Base-by-base conservation (phyloP, 2,888 invertebrate genomes). In the Nomada lathburiana region DNA sequence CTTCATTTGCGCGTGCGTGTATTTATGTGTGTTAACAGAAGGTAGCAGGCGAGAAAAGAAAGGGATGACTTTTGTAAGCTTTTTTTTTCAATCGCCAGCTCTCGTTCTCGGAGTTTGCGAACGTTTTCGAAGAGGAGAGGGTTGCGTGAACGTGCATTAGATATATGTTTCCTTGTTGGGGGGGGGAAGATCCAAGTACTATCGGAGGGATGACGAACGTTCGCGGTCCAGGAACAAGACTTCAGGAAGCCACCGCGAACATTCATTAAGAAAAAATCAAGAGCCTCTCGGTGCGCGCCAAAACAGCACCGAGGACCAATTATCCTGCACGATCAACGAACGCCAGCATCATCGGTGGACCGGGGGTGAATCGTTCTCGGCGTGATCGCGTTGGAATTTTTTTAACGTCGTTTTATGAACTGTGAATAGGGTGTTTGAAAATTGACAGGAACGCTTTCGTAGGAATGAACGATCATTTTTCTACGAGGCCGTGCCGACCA, bases 251-350 rank as follows among this genome's bases (percentile, higher is more conserved):
- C 20, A 0, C 16, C 42, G 53, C 16, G 55, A n/a, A 20, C n/a
- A 11, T 10, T 71, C 16, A 18, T 42, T 52, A 23, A 20, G 63
- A 60, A 18, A 42, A 76, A 7, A 52, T 57, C 26, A 57, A 23
- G 11, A 2, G 18, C 18, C 29, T 18, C 18, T 36, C 60, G 53
- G 11, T 63, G 42, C n/a, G 16, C 42, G 44, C n/a, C 3, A 20
- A 29, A 44, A 59, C 2, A 9, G 44, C 57, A 57, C 26, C 50
- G 11, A 36, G 82, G 71, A 71, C 67, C 80, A 71, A 80, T 80
- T 75, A 29, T 67, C 75, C 63, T 44, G 26, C n/a, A 10, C 20
- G 29, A 36, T 26, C 23, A 52, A 16, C 20, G 47, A 70, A 42
- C 50, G 18, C 2, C 52, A 42, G 23, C 26, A 13, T n/a, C n/a